Base-by-base conservation (phyloP, 1,140 invertebrate genomes). In the Amphibalanus amphitrite region DNA sequence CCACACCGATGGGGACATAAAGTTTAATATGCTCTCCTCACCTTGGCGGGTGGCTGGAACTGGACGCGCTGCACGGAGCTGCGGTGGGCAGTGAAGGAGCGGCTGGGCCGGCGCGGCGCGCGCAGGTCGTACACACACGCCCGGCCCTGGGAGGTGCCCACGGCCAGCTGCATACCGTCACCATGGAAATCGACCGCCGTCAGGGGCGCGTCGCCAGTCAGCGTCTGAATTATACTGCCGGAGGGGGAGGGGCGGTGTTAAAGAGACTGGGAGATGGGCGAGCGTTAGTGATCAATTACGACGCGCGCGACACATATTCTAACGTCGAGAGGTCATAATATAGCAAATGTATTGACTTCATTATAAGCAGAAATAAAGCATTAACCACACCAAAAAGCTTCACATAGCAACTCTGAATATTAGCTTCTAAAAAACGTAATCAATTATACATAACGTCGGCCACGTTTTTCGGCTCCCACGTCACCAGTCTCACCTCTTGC, bases 401-500 rank as follows among this genome's bases (percentile, higher is more conserved):
- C 47, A 59, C 47, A 59, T 25, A 59, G 13, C 13, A 13, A 59
- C 47, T 15, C 13, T 15, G 47, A 59, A 25, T 15, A 25, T 15
- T 13, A 59, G 47, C 13, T 59, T 15, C 13, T 15, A 25, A 59
- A 25, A 59, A 25, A 59, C 13, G 25, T 15, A 59, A 25, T 15
- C 13, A 59, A 25, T 59, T 59, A 30, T 20, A 72, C 64, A 75
- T n/a, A n/a, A n/a, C n/a, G n/a, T n/a, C n/a, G n/a, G n/a, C n/a
- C n/a, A n/a, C n/a, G n/a, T n/a, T n/a, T n/a, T n/a, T n/a, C n/a
- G n/a, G n/a, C n/a, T n/a, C n/a, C n/a, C n/a, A n/a, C n/a, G n/a
- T n/a, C n/a, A n/a, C n/a, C n/a, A n/a, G n/a, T n/a, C 77, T 76
- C 76, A 80, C 80, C 76, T 76, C 74, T 79, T 81, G 13, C 72